Percentiles rank a stretch among this genome's conserved stretches.
phyloP scores from a whole-genome alignment of 2,113 vertebrate species.

The Actenoides lindsayi region DNA sequence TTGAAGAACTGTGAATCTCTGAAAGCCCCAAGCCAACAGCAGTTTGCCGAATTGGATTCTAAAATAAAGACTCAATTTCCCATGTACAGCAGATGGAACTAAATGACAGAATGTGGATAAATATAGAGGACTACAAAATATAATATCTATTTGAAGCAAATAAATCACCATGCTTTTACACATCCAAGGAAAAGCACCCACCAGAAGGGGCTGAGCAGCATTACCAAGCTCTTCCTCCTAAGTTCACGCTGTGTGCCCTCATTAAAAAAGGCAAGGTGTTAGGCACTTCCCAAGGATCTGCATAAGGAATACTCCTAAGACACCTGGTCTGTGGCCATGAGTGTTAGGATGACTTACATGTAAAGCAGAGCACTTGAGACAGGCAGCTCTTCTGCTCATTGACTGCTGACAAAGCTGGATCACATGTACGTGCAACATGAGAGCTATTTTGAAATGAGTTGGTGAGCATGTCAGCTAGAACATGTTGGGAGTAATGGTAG shows the following conservation, averaged over 20 bases:
- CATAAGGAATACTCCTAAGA: not conserved
- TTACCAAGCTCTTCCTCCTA: not conserved
- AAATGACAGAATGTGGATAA: conserved; percentile 29
- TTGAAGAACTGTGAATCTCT: not conserved
- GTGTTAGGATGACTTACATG: not conserved
- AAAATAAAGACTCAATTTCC: conserved; percentile 45
- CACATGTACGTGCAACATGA: not conserved
- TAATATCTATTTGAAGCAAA: conserved; percentile 44
- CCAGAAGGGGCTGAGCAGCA: not conserved
- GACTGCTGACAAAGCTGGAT: not conserved
- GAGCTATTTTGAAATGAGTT: not conserved
- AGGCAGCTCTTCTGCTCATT: not conserved
- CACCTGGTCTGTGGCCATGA: not conserved
- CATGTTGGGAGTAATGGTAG: not conserved
- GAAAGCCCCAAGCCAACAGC: not conserved
- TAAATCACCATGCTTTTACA: not conserved
- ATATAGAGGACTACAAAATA: conserved; percentile 47
- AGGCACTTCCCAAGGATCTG: not conserved
- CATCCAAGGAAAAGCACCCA: not conserved
- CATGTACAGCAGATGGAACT: conserved; percentile 49
- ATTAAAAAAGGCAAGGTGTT: not conserved
- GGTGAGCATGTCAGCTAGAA: not conserved
- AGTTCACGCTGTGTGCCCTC: not conserved
- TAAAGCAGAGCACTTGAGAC: not conserved
- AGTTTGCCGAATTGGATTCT: not conserved